phyloP scores from a whole-genome alignment of 2,888 invertebrate genomes.

The Tenthredo mesomela region DNA sequence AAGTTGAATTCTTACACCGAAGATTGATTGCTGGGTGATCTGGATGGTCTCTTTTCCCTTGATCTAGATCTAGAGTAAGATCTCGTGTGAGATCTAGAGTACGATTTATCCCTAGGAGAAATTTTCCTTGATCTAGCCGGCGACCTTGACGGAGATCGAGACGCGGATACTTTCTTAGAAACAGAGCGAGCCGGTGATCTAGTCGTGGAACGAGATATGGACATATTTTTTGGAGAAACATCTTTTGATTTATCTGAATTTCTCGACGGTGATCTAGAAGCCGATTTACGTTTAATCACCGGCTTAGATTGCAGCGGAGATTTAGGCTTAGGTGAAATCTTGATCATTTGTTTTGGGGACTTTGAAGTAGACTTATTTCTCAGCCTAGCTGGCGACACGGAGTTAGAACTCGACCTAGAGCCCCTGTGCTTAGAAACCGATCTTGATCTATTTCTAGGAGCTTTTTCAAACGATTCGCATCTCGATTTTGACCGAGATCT shows the following conservation, averaged over 20 bases:
- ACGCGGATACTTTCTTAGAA: constrained; percentile 61
- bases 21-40: constrained; percentile 48
- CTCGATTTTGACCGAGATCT: constrained; percentile 53
- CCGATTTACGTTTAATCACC: constrained; percentile 29
- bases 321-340: constrained; percentile 20
- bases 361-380: constrained; percentile 36
- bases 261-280: constrained; percentile 45
- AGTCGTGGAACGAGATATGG: constrained; percentile 52
- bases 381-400: constrained; percentile 28
- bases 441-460: constrained; percentile 45
- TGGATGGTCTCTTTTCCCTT: constrained; percentile 59
- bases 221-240: constrained; percentile 52
- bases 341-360: constrained; percentile 34
- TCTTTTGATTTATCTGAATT: constrained; percentile 53
- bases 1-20: constrained; percentile 7
- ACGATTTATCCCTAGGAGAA: constrained; percentile 65
- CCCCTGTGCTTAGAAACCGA: constrained; percentile 32
- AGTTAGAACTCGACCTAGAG: constrained; percentile 43
- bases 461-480: constrained; percentile 54
- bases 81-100: constrained; percentile 65
- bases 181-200: constrained; percentile 53
- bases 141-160: constrained; percentile 56
- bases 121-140: constrained; percentile 56
- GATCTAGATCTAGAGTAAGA: constrained; percentile 66
- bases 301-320: constrained; percentile 40